phyloP scores from a whole-genome alignment of 2,797 vertebrate genomes.

The Vultur gryphus region DNA sequence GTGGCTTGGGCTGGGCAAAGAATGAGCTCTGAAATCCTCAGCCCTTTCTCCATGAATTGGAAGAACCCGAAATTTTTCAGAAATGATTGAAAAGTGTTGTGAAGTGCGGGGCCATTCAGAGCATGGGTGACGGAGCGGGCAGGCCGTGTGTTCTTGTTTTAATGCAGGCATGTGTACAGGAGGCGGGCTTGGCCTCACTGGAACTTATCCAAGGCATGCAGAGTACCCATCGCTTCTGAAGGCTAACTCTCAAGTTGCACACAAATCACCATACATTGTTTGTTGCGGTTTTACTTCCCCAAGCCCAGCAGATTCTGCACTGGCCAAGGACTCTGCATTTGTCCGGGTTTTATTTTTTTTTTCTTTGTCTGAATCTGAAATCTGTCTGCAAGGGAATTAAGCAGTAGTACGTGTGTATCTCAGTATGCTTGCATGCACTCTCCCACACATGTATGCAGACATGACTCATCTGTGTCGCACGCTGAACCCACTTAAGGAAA shows the following conservation, averaged over 20 bases:
- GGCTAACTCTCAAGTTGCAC: neutral
- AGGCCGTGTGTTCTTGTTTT: neutral
- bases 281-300: neutral
- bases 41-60: neutral
- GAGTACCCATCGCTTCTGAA: neutral
- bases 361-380: neutral
- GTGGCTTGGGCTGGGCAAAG: neutral
- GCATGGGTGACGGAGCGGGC: neutral
- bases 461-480: neutral
- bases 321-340: neutral
- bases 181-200: neutral
- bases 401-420: neutral
- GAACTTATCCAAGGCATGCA: neutral
- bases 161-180: neutral
- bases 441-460: neutral
- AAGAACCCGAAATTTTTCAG: neutral
- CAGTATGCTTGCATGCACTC: rapidly evolving
- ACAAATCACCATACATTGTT: neutral
- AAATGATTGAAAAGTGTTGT: neutral
- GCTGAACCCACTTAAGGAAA: neutral
- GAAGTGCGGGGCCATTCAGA: neutral
- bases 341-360: neutral
- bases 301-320: neutral
- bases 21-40: neutral
- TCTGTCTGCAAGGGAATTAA: neutral